Evolutionary conservation across 2,888 invertebrate species (phyloP).

Genomic region (Gastracanthus pulcherrimus): DNA sequence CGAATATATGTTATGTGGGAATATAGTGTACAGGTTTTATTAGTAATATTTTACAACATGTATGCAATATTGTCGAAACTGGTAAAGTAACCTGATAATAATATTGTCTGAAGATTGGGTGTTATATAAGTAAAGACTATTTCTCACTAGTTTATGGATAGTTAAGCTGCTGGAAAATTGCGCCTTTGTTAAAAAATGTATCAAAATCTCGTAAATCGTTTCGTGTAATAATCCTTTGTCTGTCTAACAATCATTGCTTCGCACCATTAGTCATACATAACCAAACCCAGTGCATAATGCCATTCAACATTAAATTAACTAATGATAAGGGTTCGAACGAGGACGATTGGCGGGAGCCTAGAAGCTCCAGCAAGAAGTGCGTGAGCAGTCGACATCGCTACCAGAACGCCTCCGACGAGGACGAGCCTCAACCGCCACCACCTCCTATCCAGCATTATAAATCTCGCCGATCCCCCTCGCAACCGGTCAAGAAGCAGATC

Average conservation of each 20-base stretch:
- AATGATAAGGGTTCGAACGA: slow-evolving; percentile 4
- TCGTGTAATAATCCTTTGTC: neutral
- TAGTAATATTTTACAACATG: no score
- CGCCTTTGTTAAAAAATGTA: no score
- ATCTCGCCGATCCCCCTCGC: slow-evolving; percentile 39
- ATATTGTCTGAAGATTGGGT: no score
- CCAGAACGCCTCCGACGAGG: slow-evolving; percentile 59
- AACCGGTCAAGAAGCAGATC: slow-evolving; percentile 69
- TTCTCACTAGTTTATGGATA: no score
- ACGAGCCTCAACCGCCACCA: slow-evolving; percentile 23
- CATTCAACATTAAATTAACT: neutral
- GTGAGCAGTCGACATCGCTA: slow-evolving; percentile 52
- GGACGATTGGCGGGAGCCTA: slow-evolving; percentile 18
- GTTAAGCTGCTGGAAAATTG: no score
- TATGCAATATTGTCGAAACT: no score
- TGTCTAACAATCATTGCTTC: neutral
- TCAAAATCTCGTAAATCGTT: neutral
- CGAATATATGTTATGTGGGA: no score
- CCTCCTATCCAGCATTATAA: slow-evolving; percentile 28
- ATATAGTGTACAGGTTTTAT: no score
- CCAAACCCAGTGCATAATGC: neutral
- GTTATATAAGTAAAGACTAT: no score
- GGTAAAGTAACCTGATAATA: no score
- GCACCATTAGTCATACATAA: neutral
- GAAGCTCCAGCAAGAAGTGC: slow-evolving; percentile 32